phyloP scores from a whole-genome alignment of 1,140 invertebrate genomes.

The Apis dorsata region DNA sequence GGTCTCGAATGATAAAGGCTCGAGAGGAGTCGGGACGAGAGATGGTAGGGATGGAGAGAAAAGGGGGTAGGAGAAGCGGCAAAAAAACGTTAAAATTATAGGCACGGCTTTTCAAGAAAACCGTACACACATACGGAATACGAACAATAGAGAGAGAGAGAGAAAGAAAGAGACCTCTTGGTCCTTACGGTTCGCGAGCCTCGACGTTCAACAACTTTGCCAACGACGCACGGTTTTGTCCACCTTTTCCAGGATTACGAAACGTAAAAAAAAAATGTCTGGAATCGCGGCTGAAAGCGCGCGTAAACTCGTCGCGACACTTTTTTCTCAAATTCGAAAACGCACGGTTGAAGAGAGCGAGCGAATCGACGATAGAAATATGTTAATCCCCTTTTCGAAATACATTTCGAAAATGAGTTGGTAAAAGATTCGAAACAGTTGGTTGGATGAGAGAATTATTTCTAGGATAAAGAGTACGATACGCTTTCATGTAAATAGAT shows the following conservation, averaged over 20 bases:
- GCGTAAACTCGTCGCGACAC: conserved; percentile 16
- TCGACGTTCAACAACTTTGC: conserved; percentile 36
- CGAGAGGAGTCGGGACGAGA: conserved; percentile 28
- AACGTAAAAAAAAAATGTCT: conserved; percentile 36
- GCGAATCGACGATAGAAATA: too few species aligned
- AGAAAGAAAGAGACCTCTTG: background rate
- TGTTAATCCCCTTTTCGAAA: background rate
- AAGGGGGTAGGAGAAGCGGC: background rate
- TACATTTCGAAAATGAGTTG: too few species aligned
- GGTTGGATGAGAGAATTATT: too few species aligned
- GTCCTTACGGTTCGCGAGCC: conserved; percentile 48
- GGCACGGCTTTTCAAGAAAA: conserved; percentile 61
- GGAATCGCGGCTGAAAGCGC: conserved; percentile 8
- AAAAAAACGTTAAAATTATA: conserved; percentile 66
- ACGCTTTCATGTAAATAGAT: too few species aligned
- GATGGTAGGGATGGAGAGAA: conserved; percentile 1
- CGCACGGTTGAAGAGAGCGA: too few species aligned
- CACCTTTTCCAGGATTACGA: conserved; percentile 31
- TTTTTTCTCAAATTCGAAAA: background rate
- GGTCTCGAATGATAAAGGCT: conserved; percentile 65
- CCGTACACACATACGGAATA: conserved; percentile 58
- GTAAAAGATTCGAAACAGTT: too few species aligned
- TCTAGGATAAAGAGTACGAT: too few species aligned
- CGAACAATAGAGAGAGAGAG: conserved; percentile 50
- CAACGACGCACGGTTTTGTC: conserved; percentile 18